Base-by-base conservation (phyloP, 2,113 vertebrate species). In the Phrynosoma platyrhinos region DNA sequence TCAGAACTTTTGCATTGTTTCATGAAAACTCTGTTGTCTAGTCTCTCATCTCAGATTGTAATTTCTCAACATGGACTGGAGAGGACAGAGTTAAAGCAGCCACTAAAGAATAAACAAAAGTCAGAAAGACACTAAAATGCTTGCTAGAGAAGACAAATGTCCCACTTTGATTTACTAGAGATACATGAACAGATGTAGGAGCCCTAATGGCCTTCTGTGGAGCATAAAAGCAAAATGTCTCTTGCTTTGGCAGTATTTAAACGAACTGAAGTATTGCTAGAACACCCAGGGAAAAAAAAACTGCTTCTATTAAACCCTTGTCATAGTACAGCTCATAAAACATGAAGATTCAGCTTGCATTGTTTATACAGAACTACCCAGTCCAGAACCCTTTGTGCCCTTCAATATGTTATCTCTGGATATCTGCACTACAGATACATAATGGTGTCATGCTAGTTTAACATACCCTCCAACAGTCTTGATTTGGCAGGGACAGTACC, bases 201-300 rank as follows among this genome's bases (percentile, higher is more conserved):
- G n/a, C 75, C 89, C 86, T 94, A 92, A 94, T 82, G 88, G 88
- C 92, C 93, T 91, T 94, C 89, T 88, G 93, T 81, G 83, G 90
- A 91, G 71, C 88, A 93, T 94, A 96, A 95, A 94, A 92, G 53
- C 53, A 83, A 94, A 94, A 69, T 10, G 14, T 53, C 69, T 92
- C 90, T 94, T 88, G 36, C 87, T 91, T 55, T 93, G 87, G 66
- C 87, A 87, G 18, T 88, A 93, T 91, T 94, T 91, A 85, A 92
- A 87, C 2, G 79, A 76, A 23, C 68, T 87, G 53, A 91, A 20
- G 85, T 87, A 81, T 68, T 74, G 47, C 88, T 92, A 82, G 64
- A 77, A 90, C 53, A 88, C 40, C 40, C 74, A 89, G 80, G 32
- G 40, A 64, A 71, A 7, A 88, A 88, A 23, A 55, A 32, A 53